phyloP scores from a whole-genome alignment of 2,797 vertebrate genomes.

The Phrynocephalus guinanensis region DNA sequence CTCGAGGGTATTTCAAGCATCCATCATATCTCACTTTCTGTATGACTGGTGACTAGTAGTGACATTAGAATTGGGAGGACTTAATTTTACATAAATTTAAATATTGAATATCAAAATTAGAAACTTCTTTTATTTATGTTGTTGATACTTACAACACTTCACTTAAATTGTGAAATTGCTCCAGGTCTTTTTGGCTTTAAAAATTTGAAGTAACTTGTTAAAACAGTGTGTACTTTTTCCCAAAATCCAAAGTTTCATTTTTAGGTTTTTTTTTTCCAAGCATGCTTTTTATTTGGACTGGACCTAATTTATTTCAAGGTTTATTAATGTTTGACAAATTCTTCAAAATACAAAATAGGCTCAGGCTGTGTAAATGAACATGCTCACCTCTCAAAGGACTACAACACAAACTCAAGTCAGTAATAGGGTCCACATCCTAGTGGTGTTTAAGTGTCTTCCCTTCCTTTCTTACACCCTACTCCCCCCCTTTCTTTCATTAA shows the following conservation, averaged over 20 bases:
- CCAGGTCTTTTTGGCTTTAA: constrained; percentile 8
- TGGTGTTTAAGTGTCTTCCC: rapidly evolving
- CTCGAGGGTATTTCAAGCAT: background rate
- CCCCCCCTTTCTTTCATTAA: background rate
- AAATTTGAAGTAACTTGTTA: background rate
- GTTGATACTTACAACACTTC: background rate
- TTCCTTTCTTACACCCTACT: background rate
- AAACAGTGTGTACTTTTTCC: background rate
- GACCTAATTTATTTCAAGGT: background rate
- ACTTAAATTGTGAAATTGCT: constrained; percentile 3
- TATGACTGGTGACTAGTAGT: background rate
- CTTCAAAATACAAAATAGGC: constrained; percentile 27
- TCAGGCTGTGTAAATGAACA: constrained; percentile 10
- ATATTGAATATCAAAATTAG: constrained; percentile 17
- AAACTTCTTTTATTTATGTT: background rate
- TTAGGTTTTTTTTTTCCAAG: background rate
- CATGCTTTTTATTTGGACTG: constrained; percentile 19
- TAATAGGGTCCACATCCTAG: constrained; percentile 24
- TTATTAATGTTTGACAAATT: constrained; percentile 32
- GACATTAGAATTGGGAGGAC: background rate
- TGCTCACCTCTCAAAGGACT: constrained; percentile 34
- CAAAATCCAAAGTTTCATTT: constrained; percentile 18
- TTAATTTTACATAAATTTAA: background rate
- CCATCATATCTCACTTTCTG: constrained; percentile 19
- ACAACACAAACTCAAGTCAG: constrained; percentile 31